Evolutionary conservation across 2,113 vertebrate genomes (phyloP).

Genomic region (Camelus bactrianus): DNA sequence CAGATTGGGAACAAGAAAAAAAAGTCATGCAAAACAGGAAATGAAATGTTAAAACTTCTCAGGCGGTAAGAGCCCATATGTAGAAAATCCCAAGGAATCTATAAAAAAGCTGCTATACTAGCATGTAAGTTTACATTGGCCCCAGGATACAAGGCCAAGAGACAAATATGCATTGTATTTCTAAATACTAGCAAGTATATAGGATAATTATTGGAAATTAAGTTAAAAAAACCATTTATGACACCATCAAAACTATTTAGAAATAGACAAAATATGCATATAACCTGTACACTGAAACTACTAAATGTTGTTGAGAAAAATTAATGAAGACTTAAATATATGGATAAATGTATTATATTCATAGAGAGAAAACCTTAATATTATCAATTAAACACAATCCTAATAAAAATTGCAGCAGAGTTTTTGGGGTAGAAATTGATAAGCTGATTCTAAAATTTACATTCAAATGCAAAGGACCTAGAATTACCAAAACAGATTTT

Average conservation of each 20-base stretch:
- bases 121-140: not conserved
- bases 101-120: not conserved
- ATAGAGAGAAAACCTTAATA: not conserved
- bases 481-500: not conserved
- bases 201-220: not conserved
- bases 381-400: not conserved
- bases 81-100: not conserved
- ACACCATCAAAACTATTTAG: not conserved
- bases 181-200: not conserved
- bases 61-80: not conserved
- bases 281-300: not conserved
- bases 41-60: not conserved
- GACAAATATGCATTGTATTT: not conserved
- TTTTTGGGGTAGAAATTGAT: not conserved
- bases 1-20: not conserved
- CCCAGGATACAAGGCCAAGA: not conserved
- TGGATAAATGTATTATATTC: not conserved
- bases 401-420: not conserved
- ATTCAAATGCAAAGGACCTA: not conserved
- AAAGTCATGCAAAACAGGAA: not conserved
- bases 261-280: not conserved
- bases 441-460: slow-evolving; percentile 2
- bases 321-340: not conserved
- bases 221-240: not conserved
- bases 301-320: not conserved